Percentiles rank a stretch among this genome's conserved stretches.
These are phyloP conservation scores for Kryptolebias ocellatus DNA, from an alignment of 2,797 vertebrate species.

Conservation along the genomic window DNA sequence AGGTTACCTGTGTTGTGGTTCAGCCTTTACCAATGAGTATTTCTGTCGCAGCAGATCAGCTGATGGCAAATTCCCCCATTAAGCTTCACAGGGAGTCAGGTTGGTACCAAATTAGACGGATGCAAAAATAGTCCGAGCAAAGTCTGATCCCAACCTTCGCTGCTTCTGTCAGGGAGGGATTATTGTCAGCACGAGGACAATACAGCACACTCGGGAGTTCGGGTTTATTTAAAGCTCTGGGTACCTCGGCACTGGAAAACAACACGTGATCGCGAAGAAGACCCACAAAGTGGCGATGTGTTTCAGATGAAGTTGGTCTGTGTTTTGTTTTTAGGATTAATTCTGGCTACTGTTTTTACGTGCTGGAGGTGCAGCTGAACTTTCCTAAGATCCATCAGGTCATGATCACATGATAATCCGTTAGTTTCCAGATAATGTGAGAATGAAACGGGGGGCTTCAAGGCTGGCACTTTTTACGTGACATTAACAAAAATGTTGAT, in stretches of 20 bases:
- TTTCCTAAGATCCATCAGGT: neutral
- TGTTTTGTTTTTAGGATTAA: too few species aligned
- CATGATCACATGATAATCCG: neutral
- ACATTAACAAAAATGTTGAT: too few species aligned
- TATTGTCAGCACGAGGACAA: neutral
- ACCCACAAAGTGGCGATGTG: neutral
- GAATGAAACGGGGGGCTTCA: too few species aligned
- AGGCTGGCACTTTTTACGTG: too few species aligned
- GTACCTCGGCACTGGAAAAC: neutral
- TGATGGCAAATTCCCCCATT: neutral
- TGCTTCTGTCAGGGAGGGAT: slow-evolving; percentile 5
- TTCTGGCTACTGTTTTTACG: too few species aligned
- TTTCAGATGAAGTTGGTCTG: neutral
- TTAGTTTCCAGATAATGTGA: too few species aligned
- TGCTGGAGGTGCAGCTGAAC: too few species aligned
- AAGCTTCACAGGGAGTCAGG: slow-evolving; percentile 1
- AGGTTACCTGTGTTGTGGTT: neutral
- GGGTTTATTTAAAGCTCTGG: neutral
- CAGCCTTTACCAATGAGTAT: neutral
- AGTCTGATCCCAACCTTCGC: slow-evolving; percentile 4
- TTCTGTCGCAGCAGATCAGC: neutral
- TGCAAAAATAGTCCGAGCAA: slow-evolving; percentile 16
- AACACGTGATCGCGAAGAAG: neutral
- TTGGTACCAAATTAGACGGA: slow-evolving; percentile 8
- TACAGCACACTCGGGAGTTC: neutral